phyloP scores from a whole-genome alignment of 2,888 invertebrate species.

The Ommatoiulus sabulosus region DNA sequence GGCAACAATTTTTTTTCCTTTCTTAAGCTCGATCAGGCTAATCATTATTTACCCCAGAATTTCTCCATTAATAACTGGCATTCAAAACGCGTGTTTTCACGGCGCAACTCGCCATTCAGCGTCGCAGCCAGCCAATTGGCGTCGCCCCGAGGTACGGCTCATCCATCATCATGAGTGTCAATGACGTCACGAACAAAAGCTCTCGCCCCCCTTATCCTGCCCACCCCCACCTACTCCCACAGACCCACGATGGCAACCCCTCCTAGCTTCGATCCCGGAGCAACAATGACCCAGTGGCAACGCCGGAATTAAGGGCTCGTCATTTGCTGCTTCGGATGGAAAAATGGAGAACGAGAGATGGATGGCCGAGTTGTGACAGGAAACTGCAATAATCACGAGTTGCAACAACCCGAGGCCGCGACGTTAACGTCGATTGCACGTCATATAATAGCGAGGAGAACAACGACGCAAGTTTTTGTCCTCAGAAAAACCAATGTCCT shows the following conservation, averaged over 20 bases:
- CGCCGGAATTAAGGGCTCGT: slow-evolving; percentile 1
- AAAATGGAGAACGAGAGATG: slow-evolving; percentile 9
- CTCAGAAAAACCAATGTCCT: not conserved
- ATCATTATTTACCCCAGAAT: slow-evolving; percentile 40
- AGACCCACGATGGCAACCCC: not conserved
- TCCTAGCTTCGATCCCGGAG: not conserved
- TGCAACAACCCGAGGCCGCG: not conserved
- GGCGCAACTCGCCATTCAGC: slow-evolving; percentile 12
- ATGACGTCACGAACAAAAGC: slow-evolving; percentile 8
- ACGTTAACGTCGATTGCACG: not conserved
- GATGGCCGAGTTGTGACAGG: slow-evolving; percentile 25
- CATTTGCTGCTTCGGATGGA: not conserved
- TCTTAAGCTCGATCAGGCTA: not conserved
- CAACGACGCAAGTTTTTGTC: not conserved
- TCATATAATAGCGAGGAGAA: not conserved
- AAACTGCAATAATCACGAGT: slow-evolving; percentile 8
- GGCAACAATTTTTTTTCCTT: not conserved
- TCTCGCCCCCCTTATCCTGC: not conserved
- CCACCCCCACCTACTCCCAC: not conserved
- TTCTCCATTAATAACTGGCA: slow-evolving; percentile 43
- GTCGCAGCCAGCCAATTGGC: slow-evolving; percentile 40
- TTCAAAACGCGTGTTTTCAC: slow-evolving; percentile 36
- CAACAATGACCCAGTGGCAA: slow-evolving; percentile 16
- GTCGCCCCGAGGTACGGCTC: not conserved
- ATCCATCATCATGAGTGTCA: slow-evolving; percentile 43